Evolutionary conservation across 2,888 invertebrate species (phyloP), one percentile per base, ranked within the genome.

Genomic region (Nycteola revayana): DNA sequence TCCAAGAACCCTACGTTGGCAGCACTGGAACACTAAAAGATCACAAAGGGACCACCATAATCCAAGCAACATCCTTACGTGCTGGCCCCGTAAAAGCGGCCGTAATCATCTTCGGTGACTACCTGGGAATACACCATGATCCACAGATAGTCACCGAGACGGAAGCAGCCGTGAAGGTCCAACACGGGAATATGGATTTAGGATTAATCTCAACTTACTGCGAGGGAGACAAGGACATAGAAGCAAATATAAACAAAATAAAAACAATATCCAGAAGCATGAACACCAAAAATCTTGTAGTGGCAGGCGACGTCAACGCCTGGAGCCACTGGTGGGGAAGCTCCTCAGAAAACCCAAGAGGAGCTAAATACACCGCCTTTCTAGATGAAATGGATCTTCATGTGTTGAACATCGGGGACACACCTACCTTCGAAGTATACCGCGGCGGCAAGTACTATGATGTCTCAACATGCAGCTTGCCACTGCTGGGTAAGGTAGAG

Each of bases 1-100:
- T 35, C 6, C 35, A 35, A 10, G 35, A 35, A 21, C 35, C 29
- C 1, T 29, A 29, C 9, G 22, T 35, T 0, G 29, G 26, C 5
- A 7, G n/a, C 1, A 3, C 24, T 7, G 21, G 21, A 2, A n/a
- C 2, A 7, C 2, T 21, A 2, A 21, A 21, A n/a, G 7, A 3
- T 2, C 7, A 21, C 7, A 3, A 3, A 7, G 21, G 21, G 4
- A n/a, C n/a, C 7, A 7, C 4, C 3, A 7, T n/a, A 3, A 2
- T n/a, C 3, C 27, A 27, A 9, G n/a, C 2, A 2, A 21, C 21
- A 21, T 3, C 4, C 2, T 5, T 7, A 7, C 7, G 2, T 3
- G 7, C 7, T 5, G 7, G 7, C 7, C 21, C 3, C 2, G 7
- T 21, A 7, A 21, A 21, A 21, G 18, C 21, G 7, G 21, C 21